Percentiles rank a stretch among this genome's conserved stretches.
Conservation (phyloP, 2,113 vertebrate species). For the Cnemophilus loriae region DNA sequence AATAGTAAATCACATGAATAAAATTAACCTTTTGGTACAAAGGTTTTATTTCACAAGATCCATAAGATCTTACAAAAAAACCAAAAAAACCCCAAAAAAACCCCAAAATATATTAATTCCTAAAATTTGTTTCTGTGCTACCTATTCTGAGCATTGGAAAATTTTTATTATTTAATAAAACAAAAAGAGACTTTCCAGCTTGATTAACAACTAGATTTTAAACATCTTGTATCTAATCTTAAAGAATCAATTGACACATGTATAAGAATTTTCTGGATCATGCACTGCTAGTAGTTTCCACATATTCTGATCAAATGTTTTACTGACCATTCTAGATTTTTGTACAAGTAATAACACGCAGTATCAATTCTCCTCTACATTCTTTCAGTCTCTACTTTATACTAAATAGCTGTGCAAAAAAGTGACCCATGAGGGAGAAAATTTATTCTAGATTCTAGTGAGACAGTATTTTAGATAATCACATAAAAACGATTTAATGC, state of each 20-base stretch:
- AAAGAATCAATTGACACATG: not conserved
- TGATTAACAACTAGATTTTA: not conserved
- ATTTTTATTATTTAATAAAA: not conserved
- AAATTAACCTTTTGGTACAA: not conserved
- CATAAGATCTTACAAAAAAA: not conserved
- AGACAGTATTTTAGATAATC: not conserved
- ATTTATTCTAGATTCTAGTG: not conserved
- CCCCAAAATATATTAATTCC: not conserved
- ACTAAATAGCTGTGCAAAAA: not conserved
- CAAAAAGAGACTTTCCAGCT: not conserved
- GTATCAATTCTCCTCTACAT: not conserved
- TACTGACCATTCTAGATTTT: not conserved
- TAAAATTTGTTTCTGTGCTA: not conserved
- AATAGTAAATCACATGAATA: not conserved
- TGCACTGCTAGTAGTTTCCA: not conserved
- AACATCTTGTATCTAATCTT: not conserved
- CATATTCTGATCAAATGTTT: not conserved
- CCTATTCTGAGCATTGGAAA: not conserved
- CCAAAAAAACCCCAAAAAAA: too few species aligned
- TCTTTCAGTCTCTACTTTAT: not conserved
- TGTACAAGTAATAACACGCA: not conserved
- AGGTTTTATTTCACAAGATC: not conserved
- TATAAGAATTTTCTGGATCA: not conserved
- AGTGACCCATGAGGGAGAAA: not conserved
- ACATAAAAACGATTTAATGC: not conserved